A percentile compares a stretch with the other conserved stretches of the same genome.
Conservation (phyloP, 2,113 vertebrate genomes). For the Tachycineta bicolor region DNA sequence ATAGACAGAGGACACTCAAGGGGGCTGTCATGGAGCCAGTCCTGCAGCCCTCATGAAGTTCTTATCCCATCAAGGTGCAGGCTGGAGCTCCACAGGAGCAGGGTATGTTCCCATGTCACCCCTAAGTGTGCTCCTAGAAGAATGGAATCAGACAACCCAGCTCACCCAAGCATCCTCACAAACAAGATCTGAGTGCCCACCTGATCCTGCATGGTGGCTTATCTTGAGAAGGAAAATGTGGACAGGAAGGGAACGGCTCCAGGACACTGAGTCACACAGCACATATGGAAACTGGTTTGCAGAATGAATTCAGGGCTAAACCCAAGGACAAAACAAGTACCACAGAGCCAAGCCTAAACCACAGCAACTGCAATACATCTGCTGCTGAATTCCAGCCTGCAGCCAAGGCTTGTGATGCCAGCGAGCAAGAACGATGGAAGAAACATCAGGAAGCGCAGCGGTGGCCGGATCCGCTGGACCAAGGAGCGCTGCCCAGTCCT, state of each 20-base stretch:
- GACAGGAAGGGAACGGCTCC: background rate
- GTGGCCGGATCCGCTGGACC: constrained; percentile 30
- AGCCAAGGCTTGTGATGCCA: background rate
- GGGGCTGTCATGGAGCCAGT: background rate
- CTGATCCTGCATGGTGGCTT: fast-evolving
- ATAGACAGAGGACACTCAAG: background rate
- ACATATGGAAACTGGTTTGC: background rate
- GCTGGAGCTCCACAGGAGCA: background rate
- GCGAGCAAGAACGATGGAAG: background rate
- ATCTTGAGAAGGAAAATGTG: background rate
- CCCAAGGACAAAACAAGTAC: background rate
- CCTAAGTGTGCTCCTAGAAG: background rate
- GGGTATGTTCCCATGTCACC: background rate
- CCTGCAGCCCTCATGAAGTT: background rate
- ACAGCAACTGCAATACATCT: background rate
- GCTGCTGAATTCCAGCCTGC: background rate
- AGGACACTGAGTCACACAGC: background rate
- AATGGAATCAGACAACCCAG: background rate
- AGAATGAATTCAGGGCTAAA: background rate
- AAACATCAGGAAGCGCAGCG: background rate
- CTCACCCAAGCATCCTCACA: background rate
- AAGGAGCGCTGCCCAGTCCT: background rate
- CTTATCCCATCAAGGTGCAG: background rate
- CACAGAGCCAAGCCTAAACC: background rate
- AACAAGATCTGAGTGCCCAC: background rate